A percentile compares a stretch with the other conserved stretches of the same genome.
Evolutionary conservation across 2,888 invertebrate genomes (phyloP).

Genomic region (Agonopterix subpropinquella): DNA sequence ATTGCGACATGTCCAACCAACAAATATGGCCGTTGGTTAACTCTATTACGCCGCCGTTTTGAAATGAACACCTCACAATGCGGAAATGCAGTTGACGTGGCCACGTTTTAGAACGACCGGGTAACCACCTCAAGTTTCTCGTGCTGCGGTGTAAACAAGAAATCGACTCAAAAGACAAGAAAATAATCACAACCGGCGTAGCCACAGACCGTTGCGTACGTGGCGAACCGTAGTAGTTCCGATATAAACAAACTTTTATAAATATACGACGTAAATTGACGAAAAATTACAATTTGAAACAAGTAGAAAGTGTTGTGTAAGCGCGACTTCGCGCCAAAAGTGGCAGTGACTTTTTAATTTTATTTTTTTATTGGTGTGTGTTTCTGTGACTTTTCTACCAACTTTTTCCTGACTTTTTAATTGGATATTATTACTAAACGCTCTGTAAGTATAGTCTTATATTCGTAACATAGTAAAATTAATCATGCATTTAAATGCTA

Average conservation of each 20-base stretch:
- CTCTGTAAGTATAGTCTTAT: constrained; percentile 18
- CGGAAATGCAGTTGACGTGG: constrained; percentile 42
- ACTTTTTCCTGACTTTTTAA: constrained; percentile 13
- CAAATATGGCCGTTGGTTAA: constrained; percentile 28
- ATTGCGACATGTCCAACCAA: constrained; percentile 30
- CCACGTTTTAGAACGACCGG: constrained; percentile 47
- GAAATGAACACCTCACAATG: constrained; percentile 38
- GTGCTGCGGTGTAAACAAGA: constrained; percentile 52
- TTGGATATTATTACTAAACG: constrained; percentile 27
- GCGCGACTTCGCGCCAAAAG: constrained; percentile 42
- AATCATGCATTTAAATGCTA: background rate
- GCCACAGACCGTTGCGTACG: constrained; percentile 60
- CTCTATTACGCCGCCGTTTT: constrained; percentile 48
- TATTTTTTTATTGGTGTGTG: constrained; percentile 26
- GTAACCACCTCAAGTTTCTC: constrained; percentile 34
- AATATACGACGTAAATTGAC: constrained; percentile 5
- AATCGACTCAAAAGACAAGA: constrained; percentile 26
- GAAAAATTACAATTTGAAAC: constrained; percentile 14
- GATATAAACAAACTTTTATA: constrained; percentile 8
- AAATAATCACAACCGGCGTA: constrained; percentile 52
- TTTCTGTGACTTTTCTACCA: constrained; percentile 39
- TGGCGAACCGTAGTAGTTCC: constrained; percentile 39
- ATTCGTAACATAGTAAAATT: background rate
- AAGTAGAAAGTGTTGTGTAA: constrained; percentile 32
- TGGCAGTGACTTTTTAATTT: constrained; percentile 43